Evolutionary conservation across 2,888 invertebrate genomes (phyloP), one percentile per base, ranked within the genome.

Genomic region (Lepidochitona cinerea): DNA sequence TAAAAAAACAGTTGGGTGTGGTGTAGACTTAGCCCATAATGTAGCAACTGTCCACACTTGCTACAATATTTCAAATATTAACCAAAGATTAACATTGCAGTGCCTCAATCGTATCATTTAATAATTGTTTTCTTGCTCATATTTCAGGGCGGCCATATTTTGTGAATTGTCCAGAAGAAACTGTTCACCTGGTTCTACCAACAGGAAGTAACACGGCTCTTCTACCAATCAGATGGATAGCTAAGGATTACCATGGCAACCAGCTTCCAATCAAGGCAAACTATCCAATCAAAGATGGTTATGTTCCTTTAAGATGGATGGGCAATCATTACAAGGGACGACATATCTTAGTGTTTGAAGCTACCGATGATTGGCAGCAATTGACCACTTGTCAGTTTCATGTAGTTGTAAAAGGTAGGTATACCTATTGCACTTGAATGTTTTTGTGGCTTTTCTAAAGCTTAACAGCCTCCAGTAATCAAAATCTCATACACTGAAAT

Each of bases 311-410:
- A 26, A 75, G 75, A 23, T 86, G 86, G 84, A 74, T 75, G 66
- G 83, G 83, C 23, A 81, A 80, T 41, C 83, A 81, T 1, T 67
- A 70, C 37, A 78, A 75, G 12, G 83, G 83, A n/a, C 78, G 73
- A n/a, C 87, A 87, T 66, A 81, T 75, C 14, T 80, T 86, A 6
- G 66, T 80, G 18, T 83, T 83, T 66, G 79, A 79, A 35, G 86
- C 85, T 18, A 79, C 79, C 26, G 87, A 86, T 70, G 72, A 75
- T 26, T 79, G 79, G 73, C 71, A 76, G 29, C 84, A 83, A 75
- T 79, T 73, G 29, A 78, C 83, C 6, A 75, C 73, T 6, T 87
- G 87, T 75, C 79, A 81, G 53, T 85, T 87, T 68, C 75, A 81
- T 37, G 84, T 86, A 1, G 52, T 79, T 9, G 75, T 87, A 33